Evolutionary conservation across 2,113 vertebrate species (phyloP), one percentile per base, ranked within the genome.

Genomic region (Tetrao urogallus): DNA sequence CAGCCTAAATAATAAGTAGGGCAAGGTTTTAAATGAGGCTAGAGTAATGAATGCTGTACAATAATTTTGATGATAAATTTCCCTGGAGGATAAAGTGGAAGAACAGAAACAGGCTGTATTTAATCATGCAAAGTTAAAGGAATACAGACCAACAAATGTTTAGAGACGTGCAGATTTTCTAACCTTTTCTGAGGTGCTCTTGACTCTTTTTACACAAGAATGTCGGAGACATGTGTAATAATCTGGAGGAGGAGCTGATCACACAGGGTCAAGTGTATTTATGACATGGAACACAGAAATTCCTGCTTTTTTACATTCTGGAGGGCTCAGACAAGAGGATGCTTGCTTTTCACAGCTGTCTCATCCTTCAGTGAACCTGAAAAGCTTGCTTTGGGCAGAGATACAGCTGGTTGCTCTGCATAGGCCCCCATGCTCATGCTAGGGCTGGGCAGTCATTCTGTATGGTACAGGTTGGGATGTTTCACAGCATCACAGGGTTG

Each of bases 1-100:
- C 90, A 96, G 90, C 88, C 94, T 95, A 96, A 97, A 96, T 96
- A 97, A 96, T 96, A 96, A 96, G 96, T 96, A 96, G 93, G 95
- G 91, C 95, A 96, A 95, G 92, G 78, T 96, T 97, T 95, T 96
- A 96, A 94, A 96, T 96, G 95, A 96, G 93, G 90, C 88, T 95
- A 85, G 83, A 95, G 92, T 96, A 97, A 96, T 96, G 95, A 95
- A 92, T 92, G 93, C 92, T 89, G 90, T 95, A 95, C 93, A 93
- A 93, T 95, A 96, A 97, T 96, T 96, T 90, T 88, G 94, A 96
- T 94, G 95, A 95, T 96, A 95, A 91, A 96, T 96, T 97, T 96
- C 92, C 94, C 95, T 3, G 8, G 95, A 95, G 95, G 94, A 96
- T 95, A 87, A 94, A 96, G 92, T 87, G 84, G 89, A 92, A 94